Evolutionary conservation across 1,140 invertebrate genomes (phyloP).

Genomic region (Drosophila pallidifrons): DNA sequence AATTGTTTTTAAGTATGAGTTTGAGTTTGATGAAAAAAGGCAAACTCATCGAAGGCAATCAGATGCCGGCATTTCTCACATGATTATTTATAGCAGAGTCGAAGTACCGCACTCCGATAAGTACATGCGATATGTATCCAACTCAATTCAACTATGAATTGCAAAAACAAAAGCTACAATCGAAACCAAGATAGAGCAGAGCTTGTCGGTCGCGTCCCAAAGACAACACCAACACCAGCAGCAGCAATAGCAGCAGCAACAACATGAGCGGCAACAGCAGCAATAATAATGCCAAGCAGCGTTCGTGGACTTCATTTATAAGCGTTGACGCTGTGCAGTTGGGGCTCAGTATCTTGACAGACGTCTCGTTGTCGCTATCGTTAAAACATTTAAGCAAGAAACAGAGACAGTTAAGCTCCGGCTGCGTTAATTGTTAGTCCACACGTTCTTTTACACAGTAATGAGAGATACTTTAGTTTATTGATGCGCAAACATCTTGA

Average conservation of each 20-base stretch:
- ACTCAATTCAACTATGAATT: constrained; percentile 42
- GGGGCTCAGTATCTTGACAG: constrained; percentile 66
- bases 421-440: constrained; percentile 50
- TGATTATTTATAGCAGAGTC: constrained; percentile 9
- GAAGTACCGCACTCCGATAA: constrained; percentile 23
- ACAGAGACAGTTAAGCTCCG: neutral
- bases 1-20: neutral
- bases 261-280: constrained; percentile 1
- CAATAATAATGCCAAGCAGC: neutral
- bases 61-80: constrained; percentile 6
- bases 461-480: constrained; percentile 43
- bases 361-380: constrained; percentile 51
- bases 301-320: constrained; percentile 54
- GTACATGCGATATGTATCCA: constrained; percentile 24
- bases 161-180: constrained; percentile 53
- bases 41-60: neutral
- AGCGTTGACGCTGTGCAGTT: constrained; percentile 40
- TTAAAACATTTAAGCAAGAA: neutral
- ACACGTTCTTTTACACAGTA: constrained; percentile 48
- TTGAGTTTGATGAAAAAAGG: neutral
- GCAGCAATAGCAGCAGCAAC: constrained; percentile 17
- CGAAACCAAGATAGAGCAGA: constrained; percentile 18
- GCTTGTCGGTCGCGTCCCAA: constrained; percentile 2
- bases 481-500: constrained; percentile 38
- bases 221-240: constrained; percentile 7